Percentiles rank a stretch among this genome's conserved stretches.
phyloP scores from a whole-genome alignment of 2,797 vertebrate species.

The Cynopterus sphinx region DNA sequence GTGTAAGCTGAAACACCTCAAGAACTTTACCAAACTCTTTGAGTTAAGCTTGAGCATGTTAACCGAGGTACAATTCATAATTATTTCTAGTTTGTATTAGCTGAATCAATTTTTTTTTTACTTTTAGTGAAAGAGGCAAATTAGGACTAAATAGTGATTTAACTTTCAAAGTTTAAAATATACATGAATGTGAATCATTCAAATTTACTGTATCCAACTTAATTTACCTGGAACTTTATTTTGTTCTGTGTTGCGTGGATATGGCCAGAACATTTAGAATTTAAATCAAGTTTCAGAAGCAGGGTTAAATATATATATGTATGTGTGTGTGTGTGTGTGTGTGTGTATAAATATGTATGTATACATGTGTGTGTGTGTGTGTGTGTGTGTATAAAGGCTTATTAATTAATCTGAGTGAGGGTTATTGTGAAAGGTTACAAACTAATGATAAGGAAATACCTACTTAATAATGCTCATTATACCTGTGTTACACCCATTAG shows the following conservation, averaged over 20 bases:
- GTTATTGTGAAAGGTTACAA: constrained; percentile 45
- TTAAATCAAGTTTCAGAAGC: constrained; percentile 52
- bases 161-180: neutral
- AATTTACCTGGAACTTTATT: neutral
- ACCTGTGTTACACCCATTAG: neutral
- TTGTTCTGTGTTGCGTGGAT: neutral
- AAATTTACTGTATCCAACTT: neutral
- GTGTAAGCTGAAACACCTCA: neutral
- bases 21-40: neutral
- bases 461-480: neutral
- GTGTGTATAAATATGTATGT: no score
- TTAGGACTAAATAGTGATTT: neutral
- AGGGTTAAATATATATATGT: neutral
- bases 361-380: no score
- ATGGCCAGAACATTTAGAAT: neutral
- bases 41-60: neutral
- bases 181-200: neutral
- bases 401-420: constrained; percentile 7
- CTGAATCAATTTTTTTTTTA: neutral
- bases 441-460: constrained; percentile 11
- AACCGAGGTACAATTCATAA: neutral
- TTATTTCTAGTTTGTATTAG: constrained; percentile 18
- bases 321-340: no score
- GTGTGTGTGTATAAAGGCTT: neutral
- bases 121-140: constrained; percentile 24